phyloP scores from a whole-genome alignment of 2,113 vertebrate genomes.

The Aegypius monachus region DNA sequence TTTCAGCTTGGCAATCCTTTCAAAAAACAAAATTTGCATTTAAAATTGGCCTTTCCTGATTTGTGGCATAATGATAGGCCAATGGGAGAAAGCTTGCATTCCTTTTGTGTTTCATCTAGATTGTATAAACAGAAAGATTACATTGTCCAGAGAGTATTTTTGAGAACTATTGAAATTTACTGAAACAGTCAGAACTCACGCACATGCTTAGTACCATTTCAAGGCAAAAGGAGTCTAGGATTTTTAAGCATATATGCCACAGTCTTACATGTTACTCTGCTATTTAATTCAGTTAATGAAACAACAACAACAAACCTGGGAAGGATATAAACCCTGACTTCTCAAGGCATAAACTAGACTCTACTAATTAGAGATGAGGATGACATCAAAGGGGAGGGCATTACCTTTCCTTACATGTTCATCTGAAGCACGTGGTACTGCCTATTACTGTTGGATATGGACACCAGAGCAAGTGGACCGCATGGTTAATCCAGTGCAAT shows the following conservation, averaged over 20 bases:
- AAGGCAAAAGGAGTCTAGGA: not conserved
- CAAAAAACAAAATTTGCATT: conserved; percentile 2
- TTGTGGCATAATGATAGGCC: not conserved
- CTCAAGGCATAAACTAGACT: not conserved
- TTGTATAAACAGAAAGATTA: not conserved
- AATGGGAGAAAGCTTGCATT: not conserved
- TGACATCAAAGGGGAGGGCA: not conserved
- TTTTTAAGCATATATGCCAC: not conserved
- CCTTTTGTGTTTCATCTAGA: not conserved
- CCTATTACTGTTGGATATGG: not conserved
- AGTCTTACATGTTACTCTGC: not conserved
- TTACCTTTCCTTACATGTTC: not conserved
- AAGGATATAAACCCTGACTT: not conserved
- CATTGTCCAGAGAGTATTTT: not conserved
- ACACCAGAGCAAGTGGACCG: not conserved
- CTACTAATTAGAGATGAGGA: no score
- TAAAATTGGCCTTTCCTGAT: not conserved
- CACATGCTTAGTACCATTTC: not conserved
- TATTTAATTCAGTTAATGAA: not conserved
- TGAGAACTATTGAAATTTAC: not conserved
- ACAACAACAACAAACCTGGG: not conserved
- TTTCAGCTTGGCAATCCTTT: not conserved
- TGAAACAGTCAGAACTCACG: not conserved
- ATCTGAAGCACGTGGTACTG: not conserved
- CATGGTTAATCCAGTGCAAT: not conserved